These are phyloP conservation scores for Latrodectus elegans DNA, from an alignment of 2,888 invertebrate species.

Conservation along the genomic window DNA sequence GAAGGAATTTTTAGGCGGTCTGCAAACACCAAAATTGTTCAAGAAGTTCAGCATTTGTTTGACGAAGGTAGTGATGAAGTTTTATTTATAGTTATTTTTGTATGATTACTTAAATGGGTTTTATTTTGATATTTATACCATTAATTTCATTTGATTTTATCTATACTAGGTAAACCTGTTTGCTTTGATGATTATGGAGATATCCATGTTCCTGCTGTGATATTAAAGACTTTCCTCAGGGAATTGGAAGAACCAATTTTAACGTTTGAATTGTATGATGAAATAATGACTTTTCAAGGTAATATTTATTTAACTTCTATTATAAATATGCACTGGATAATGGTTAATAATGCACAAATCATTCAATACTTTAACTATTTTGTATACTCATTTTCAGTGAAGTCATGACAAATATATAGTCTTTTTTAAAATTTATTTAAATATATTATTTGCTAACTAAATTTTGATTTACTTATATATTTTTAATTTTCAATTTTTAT, in stretches of 20 bases:
- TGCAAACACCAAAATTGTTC: slow-evolving; percentile 87
- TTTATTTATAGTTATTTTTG: not conserved
- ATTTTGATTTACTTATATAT: no score
- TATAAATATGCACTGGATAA: no score
- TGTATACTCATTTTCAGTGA: no score
- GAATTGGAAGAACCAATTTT: slow-evolving; percentile 94
- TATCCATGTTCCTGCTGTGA: slow-evolving; percentile 94
- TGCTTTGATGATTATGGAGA: slow-evolving; percentile 81
- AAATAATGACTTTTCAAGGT: slow-evolving; percentile 88
- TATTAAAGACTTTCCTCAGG: slow-evolving; percentile 92
- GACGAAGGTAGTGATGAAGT: slow-evolving; percentile 82
- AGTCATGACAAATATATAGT: no score
- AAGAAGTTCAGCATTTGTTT: slow-evolving; percentile 87
- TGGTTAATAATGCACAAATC: no score
- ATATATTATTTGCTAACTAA: no score
- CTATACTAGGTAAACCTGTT: slow-evolving; percentile 78
- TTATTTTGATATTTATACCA: not conserved
- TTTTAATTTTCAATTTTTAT: no score
- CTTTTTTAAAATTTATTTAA: no score
- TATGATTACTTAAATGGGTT: not conserved
- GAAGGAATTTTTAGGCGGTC: slow-evolving; percentile 97
- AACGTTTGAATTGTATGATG: slow-evolving; percentile 94
- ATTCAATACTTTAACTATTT: no score
- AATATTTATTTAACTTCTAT: not conserved
- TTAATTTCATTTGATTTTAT: not conserved